Evolutionary conservation across 2,888 invertebrate species (phyloP), one percentile per base, ranked within the genome.

Genomic region (Drosophila greeni): DNA sequence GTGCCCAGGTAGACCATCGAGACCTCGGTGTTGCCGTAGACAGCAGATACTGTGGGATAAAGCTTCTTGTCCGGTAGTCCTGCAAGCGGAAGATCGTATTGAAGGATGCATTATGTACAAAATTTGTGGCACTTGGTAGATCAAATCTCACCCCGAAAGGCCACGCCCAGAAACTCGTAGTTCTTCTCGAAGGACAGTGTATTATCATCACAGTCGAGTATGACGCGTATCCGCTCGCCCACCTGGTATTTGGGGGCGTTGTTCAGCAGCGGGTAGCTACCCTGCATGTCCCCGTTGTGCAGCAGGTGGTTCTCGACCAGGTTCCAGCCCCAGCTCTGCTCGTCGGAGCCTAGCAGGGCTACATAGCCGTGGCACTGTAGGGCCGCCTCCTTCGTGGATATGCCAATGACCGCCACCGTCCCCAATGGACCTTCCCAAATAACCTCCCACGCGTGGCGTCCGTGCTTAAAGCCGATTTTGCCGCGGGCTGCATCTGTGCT

Each of bases 311-410:
- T 99, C 90, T 99, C 98, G 52, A 99, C 98, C 81, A 99, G 91
- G 91, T 99, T 99, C 99, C 99, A 99, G 14, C 99, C 99, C 99
- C 99, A 99, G 85, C 97, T 98, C 88, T 98, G 95, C 87, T 97
- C 96, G 90, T 99, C 97, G 6, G 96, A 95, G 31, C 99, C 99
- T 70, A 99, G 90, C 64, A 99, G 90, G 9, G 98, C 95, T 52
- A 98, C 95, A 90, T 99, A 99, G 57, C 99, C 98, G 84, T 95
- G 96, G 88, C 96, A 96, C 88, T 98, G 96, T 70, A 98, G 90
- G 37, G 96, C 92, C 11, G 98, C 97, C 86, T 98, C 97, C 90
- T 95, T 96, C 2, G 97, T 97, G 45, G 97, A 95, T 84, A 98
- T 94, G n/a, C 88, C 99, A 85, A 99, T 94, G 42, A 99, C 98